phyloP scores from a whole-genome alignment of 2,113 vertebrate genomes.

The Grallaria varia region DNA sequence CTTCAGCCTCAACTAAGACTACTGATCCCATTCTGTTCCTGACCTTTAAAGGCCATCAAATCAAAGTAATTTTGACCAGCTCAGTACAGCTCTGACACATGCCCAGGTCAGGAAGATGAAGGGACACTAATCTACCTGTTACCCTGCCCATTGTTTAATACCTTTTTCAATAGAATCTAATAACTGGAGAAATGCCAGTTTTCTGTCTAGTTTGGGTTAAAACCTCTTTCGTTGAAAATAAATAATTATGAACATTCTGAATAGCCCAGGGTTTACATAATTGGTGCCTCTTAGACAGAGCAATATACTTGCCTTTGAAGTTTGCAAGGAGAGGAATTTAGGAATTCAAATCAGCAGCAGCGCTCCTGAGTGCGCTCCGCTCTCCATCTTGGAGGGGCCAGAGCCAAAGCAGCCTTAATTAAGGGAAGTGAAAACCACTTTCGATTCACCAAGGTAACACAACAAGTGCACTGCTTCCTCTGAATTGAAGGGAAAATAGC shows the following conservation, averaged over 20 bases:
- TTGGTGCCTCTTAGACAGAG: constrained; percentile 56
- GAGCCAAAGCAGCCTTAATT: constrained; percentile 57
- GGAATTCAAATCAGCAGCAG: constrained; percentile 51
- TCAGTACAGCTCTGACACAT: constrained; percentile 65
- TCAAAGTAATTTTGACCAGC: constrained; percentile 73
- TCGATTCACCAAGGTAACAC: constrained; percentile 66
- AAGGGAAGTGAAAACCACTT: constrained; percentile 70
- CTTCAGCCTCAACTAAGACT: constrained; percentile 46
- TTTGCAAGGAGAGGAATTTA: constrained; percentile 60
- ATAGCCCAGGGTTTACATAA: constrained; percentile 61
- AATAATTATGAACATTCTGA: constrained; percentile 66
- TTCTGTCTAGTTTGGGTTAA: constrained; percentile 68
- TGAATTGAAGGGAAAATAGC: constrained; percentile 47
- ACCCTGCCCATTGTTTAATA: constrained; percentile 71
- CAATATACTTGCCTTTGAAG: constrained; percentile 65
- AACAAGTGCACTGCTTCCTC: constrained; percentile 66
- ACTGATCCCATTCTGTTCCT: constrained; percentile 73
- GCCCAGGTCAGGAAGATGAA: constrained; percentile 75
- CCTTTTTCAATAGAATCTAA: constrained; percentile 72
- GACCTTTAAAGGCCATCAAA: constrained; percentile 76
- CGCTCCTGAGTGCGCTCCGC: not conserved
- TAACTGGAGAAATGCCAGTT: constrained; percentile 70
- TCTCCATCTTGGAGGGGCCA: constrained; percentile 36
- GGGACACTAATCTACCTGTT: constrained; percentile 58
- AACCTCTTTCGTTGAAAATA: constrained; percentile 64